Base-by-base conservation (phyloP, 2,797 vertebrate species). In the Argyrosomus regius region DNA sequence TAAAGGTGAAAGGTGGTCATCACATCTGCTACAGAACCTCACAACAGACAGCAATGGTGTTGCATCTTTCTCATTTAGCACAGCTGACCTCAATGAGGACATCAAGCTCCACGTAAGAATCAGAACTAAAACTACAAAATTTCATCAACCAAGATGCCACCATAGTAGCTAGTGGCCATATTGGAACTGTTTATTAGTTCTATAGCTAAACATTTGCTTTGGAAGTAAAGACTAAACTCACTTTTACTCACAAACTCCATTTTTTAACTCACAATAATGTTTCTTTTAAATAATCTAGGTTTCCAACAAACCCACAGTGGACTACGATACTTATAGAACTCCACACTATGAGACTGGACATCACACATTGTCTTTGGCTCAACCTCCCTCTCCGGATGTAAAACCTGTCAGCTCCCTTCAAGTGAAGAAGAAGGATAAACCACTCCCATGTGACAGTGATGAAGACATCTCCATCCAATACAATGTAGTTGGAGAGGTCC, bases 1-100 rank as follows among this genome's bases (percentile, higher is more conserved):
- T 12, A 67, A 86, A 48, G 86, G 83, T 3, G 7, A 60, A 10
- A n/a, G 0, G 1, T 89, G 90, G 90, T 9, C 61, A 1, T 0
- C 43, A 22, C 22, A 6, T 3, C 31, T 0, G 6, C 20, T 89
- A 1, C 70, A 81, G 24, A 95, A 93, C 58, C 88, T 94, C 16
- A 94, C 94, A 12, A 94, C 94, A 2, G 78, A 93, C 78, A 48
- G 16, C 2, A 7, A 90, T 2, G 94, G 94, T 22, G 5, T 91
- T 0, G 91, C 93, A n/a, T 4, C 18, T 3, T 95, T 95, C 81
- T 87, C 90, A 13, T 5, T 94, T 0, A 70, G 80, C 57, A 88
- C 91, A 2, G 20, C 81, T 1, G 0, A 10, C 18, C 6, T 50
- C 46, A 10, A 13, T 0, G 62, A 7, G 0, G 22, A 80, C 43